Evolutionary conservation across 2,888 invertebrate genomes (phyloP).

Genomic region (Leucophenga montana): DNA sequence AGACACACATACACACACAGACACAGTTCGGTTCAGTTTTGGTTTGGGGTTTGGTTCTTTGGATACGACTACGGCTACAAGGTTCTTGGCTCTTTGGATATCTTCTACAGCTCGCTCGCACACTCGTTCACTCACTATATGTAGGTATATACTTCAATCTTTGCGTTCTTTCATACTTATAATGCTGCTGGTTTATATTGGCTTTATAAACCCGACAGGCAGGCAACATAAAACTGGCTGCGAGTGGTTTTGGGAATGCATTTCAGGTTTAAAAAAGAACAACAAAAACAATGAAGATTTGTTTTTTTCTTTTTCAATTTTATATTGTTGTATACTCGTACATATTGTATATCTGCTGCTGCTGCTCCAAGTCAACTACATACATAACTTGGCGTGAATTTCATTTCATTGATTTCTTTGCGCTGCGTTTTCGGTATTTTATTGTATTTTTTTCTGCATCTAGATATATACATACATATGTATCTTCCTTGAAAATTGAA

Average conservation of each 20-base stretch:
- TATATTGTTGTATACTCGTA: too few relatives aligned
- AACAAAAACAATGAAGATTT: background rate
- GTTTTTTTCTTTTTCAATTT: background rate
- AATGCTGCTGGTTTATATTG: background rate
- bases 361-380: too few relatives aligned
- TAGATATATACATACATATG: background rate
- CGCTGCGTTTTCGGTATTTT: background rate
- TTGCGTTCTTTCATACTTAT: too few relatives aligned
- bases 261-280: conserved; percentile 15
- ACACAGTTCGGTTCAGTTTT: conserved; percentile 20
- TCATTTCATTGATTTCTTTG: conserved; percentile 1
- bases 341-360: too few relatives aligned
- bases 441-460: too few relatives aligned
- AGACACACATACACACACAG: background rate
- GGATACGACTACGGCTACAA: too few relatives aligned
- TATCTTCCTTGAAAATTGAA: conserved; percentile 1
- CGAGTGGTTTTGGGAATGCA: conserved; percentile 4
- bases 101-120: too few relatives aligned
- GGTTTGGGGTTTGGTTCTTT: too few relatives aligned
- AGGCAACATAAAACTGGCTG: background rate
- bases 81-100: too few relatives aligned
- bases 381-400: too few relatives aligned
- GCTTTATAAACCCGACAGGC: conserved; percentile 3
- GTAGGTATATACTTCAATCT: too few relatives aligned
- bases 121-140: too few relatives aligned